Conservation (phyloP, 2,113 vertebrate species). For the Caracal caracal region DNA sequence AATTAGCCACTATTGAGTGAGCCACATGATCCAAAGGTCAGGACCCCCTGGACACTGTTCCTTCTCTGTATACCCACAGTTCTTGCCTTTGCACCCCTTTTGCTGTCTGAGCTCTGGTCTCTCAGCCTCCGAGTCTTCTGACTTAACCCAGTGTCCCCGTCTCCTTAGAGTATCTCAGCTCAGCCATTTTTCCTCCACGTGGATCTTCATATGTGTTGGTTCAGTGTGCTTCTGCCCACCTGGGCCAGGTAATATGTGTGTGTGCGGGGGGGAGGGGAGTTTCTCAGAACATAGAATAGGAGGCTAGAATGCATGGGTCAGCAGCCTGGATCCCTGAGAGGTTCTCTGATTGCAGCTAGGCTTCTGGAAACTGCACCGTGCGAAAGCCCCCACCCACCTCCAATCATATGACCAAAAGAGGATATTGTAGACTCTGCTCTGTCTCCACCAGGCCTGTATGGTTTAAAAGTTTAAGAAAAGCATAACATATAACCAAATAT, state of each 20-base stretch:
- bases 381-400: neutral
- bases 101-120: neutral
- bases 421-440: slow-evolving; percentile 79
- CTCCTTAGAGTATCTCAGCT: neutral
- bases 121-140: neutral
- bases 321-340: neutral
- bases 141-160: neutral
- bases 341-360: neutral
- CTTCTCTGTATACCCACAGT: neutral
- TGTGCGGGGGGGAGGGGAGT: no score
- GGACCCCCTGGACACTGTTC: no score
- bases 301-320: neutral
- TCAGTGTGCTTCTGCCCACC: neutral
- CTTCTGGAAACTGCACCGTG: neutral
- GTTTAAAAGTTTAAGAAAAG: neutral
- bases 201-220: neutral
- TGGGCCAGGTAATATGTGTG: neutral
- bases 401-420: slow-evolving; percentile 83
- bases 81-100: neutral
- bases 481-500: neutral
- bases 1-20: no score
- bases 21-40: no score
- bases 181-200: neutral
- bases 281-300: neutral
- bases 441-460: neutral